phyloP scores from a whole-genome alignment of 2,113 vertebrate genomes.

The Willisornis vidua region DNA sequence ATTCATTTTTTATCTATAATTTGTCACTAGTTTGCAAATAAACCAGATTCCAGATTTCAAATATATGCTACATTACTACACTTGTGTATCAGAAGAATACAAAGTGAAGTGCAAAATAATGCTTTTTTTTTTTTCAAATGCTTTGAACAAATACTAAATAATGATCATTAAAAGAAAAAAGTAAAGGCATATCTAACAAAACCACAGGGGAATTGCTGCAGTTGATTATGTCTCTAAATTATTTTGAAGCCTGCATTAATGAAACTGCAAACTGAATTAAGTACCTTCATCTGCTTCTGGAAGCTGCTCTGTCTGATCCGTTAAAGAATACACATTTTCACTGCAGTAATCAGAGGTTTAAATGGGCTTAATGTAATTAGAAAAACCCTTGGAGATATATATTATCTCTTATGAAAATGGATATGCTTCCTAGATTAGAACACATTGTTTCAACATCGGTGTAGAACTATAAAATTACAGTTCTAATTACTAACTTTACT shows the following conservation, averaged over 20 bases:
- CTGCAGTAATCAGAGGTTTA: slow-evolving; percentile 22
- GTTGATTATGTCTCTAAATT: slow-evolving; percentile 2
- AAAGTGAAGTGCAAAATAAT: background rate
- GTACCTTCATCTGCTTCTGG: background rate
- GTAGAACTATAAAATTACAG: background rate
- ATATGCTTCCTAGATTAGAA: slow-evolving; percentile 41
- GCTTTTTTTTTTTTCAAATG: fast-evolving
- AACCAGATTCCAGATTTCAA: background rate
- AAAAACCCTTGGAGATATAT: slow-evolving; percentile 6
- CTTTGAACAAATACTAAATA: background rate
- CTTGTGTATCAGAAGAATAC: background rate
- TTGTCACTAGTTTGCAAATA: background rate
- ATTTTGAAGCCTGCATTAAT: slow-evolving; percentile 44
- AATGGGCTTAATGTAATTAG: slow-evolving; percentile 44
- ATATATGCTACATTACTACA: background rate
- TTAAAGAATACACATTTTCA: slow-evolving; percentile 36
- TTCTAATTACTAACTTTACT: background rate
- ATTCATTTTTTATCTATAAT: background rate
- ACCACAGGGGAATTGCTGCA: background rate
- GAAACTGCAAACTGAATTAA: slow-evolving; percentile 45
- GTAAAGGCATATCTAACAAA: background rate
- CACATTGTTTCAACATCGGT: background rate
- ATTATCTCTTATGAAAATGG: slow-evolving; percentile 24
- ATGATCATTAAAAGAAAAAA: background rate
- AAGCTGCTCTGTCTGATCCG: background rate